Base-by-base conservation (phyloP, 2,888 invertebrate genomes). In the Lamproptera curius region DNA sequence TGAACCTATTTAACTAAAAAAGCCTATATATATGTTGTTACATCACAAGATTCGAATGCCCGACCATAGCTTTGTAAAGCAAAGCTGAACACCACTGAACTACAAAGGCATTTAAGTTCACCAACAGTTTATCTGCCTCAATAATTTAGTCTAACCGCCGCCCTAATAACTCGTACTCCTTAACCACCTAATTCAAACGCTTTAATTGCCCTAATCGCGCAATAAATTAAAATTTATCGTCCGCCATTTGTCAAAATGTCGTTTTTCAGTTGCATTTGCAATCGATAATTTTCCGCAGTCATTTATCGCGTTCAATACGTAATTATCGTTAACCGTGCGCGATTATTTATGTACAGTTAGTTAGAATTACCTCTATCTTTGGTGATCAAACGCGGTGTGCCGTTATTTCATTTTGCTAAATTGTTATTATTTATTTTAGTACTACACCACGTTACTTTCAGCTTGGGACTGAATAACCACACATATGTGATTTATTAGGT, bases 181-280 rank as follows among this genome's bases (percentile, higher is more conserved):
- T 26, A 37, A 16, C 28, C 36, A 37, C 36, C 28, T 28, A 37
- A 5, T 4, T 10, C 39, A 10, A 26, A 13, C 17, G 16, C n/a
- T n/a, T n/a, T n/a, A n/a, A n/a, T n/a, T n/a, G n/a, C n/a, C n/a
- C n/a, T n/a, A n/a, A n/a, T n/a, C n/a, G n/a, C n/a, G n/a, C n/a
- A n/a, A 31, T 38, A 39, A 45, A n/a, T 28, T 23, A 17, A 15
- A 16, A 39, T 39, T 34, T 45, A 34, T 34, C 23, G 20, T 39
- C n/a, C 13, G 45, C 34, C 15, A 45, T 39, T 39, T 45, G 45
- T 46, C 45, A 34, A n/a, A 34, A 1, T n/a, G 9, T 46, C 17
- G 20, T 39, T 33, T 33, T 31, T 31, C 2, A 6, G 26, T n/a
- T 17, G 31, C 28, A 11, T 14, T 44, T 44, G 20, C 26, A 38